Conservation (phyloP, 2,888 invertebrate genomes). For the Stegana nigrithorax region DNA sequence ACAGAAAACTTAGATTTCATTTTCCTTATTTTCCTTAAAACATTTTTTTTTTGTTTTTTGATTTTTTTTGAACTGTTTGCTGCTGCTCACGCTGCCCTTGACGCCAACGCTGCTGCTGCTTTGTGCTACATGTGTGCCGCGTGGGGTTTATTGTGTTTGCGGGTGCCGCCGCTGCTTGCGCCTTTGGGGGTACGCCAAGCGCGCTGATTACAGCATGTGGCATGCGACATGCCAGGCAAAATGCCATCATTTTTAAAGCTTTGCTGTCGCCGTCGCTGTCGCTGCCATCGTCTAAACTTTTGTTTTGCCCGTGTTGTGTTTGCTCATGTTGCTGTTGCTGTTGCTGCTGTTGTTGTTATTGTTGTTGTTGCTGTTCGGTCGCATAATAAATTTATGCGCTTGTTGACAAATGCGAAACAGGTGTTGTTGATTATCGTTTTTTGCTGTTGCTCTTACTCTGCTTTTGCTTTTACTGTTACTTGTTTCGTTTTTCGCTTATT, state of each 20-base stretch:
- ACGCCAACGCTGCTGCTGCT: too few species aligned
- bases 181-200: neutral
- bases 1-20: neutral
- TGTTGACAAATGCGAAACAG: constrained; percentile 32
- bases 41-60: too few species aligned
- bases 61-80: too few species aligned
- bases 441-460: neutral
- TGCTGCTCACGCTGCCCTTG: too few species aligned
- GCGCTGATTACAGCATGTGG: constrained; percentile 16
- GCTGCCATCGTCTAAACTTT: too few species aligned
- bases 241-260: constrained; percentile 1
- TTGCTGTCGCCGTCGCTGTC: neutral
- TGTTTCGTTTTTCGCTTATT: neutral
- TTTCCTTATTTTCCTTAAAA: too few species aligned
- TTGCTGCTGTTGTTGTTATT: neutral
- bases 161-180: neutral
- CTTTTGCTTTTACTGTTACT: too few species aligned
- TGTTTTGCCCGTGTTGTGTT: neutral
- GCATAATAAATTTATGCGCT: constrained; percentile 29
- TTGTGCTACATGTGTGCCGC: too few species aligned
- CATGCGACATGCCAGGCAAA: constrained; percentile 16
- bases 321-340: neutral
- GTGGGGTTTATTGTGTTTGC: neutral
- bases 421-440: constrained; percentile 27
- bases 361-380: constrained; percentile 13